Evolutionary conservation across 2,797 vertebrate genomes (phyloP).

Genomic region (Ptychadena robeensis): DNA sequence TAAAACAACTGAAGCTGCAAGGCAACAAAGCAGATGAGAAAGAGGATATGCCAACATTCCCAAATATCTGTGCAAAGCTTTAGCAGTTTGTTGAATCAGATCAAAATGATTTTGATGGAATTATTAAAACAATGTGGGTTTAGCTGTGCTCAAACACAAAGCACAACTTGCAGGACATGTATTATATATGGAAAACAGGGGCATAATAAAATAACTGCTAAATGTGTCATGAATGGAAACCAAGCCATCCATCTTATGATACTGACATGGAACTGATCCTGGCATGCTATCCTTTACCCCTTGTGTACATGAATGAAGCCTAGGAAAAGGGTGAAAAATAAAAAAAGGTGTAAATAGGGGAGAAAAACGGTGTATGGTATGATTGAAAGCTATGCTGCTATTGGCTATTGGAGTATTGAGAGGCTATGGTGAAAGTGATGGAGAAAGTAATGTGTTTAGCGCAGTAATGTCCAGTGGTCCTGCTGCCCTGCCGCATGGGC

Average conservation of each 20-base stretch:
- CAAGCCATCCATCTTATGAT: neutral
- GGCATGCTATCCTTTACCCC: no score
- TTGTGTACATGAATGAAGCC: no score
- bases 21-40: neutral
- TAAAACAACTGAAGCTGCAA: neutral
- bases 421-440: no score
- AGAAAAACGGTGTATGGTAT: no score
- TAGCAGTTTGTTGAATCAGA: constrained; percentile 3
- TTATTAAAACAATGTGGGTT: neutral
- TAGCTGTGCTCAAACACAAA: neutral
- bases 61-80: neutral
- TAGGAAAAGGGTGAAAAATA: no score
- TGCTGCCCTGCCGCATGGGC: no score
- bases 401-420: no score
- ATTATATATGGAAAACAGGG: neutral
- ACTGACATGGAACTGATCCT: no score
- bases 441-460: no score
- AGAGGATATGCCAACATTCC: neutral
- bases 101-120: neutral
- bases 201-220: neutral
- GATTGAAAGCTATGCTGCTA: no score
- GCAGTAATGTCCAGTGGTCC: no score
- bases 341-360: no score
- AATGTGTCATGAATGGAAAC: neutral
- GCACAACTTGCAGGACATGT: neutral